Evolutionary conservation across 2,797 vertebrate genomes (phyloP), one percentile per base, ranked within the genome.

Genomic region (Pseudochaenichthys georgianus): DNA sequence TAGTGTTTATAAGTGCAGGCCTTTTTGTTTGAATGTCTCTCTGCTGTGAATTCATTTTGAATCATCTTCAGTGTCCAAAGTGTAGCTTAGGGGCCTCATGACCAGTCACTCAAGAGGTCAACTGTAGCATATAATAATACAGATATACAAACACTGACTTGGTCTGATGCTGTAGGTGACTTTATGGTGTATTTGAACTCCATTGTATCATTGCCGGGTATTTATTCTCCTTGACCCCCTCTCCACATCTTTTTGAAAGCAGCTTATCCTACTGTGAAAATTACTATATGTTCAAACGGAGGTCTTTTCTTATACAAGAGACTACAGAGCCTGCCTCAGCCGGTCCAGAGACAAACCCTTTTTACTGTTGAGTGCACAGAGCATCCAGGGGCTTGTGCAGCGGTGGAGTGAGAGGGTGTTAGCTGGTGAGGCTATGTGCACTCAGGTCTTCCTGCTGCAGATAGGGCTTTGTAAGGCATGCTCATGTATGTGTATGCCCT

Each of bases 321-420:
- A 80, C 58, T 83, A 79, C 64, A 87, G 80, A 87, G 88, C 81
- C 82, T 79, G 81, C 60, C 75, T 84, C 81, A 90, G 89, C 80
- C 88, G 76, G 87, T 87, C 86, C 75, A 80, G 81, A 93, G 86
- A 93, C 91, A 90, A 93, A 91, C 91, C 89, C 83, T 91, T 94
- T 93, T 93, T 90, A 88, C 88, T 89, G 89, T 84, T 87, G 89
- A 92, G 89, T 90, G 91, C 88, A 85, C 90, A 60, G 80, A 87
- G 81, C 87, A 88, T 92, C 84, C 84, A 78, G 79, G 66, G 85
- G 84, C 80, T 87, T 88, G 88, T 86, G 86, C 84, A 85, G 78
- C 34, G 52, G 70, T 84, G 82, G 81, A 88, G 83, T 82, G 86
- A 90, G 85, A 90, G 85, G 83, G 82, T 89, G 87, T 91, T 90